Conservation (phyloP, 2,113 vertebrate species). For the Formicarius rufipectus region DNA sequence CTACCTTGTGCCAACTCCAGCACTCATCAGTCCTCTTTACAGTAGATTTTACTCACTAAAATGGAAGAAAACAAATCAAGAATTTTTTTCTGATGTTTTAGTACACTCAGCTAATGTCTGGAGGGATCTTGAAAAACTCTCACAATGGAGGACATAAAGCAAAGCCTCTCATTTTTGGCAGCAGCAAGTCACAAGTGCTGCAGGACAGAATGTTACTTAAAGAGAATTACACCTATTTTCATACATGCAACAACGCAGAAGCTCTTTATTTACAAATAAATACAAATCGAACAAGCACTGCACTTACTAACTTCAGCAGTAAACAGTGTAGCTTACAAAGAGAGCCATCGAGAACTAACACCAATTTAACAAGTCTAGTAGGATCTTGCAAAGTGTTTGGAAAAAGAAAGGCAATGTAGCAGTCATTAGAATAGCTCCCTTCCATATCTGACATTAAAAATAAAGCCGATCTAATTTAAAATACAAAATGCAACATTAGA, state of each 20-base stretch:
- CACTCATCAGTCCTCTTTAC: not conserved
- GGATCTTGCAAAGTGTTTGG: not conserved
- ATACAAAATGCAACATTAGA: not conserved
- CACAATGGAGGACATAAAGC: not conserved
- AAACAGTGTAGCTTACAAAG: not conserved
- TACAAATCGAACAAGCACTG: not conserved
- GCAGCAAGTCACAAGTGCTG: not conserved
- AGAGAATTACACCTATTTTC: not conserved
- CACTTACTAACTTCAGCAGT: not conserved
- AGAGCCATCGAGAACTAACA: not conserved
- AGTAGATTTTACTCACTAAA: not conserved
- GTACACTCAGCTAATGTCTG: not conserved
- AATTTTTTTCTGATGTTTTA: not conserved
- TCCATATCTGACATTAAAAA: not conserved
- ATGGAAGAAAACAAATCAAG: not conserved
- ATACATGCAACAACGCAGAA: not conserved
- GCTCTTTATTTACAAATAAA: not conserved
- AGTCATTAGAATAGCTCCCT: not conserved
- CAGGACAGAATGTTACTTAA: not conserved
- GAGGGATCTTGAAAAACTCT: not conserved
- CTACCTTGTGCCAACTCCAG: not conserved
- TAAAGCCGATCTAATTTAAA: not conserved
- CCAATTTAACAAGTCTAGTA: not conserved
- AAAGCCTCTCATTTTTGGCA: not conserved
- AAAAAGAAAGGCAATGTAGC: not conserved